phyloP scores from a whole-genome alignment of 37 sponge, comb jelly and placozoan species.

The Aplysina aerophoba region DNA sequence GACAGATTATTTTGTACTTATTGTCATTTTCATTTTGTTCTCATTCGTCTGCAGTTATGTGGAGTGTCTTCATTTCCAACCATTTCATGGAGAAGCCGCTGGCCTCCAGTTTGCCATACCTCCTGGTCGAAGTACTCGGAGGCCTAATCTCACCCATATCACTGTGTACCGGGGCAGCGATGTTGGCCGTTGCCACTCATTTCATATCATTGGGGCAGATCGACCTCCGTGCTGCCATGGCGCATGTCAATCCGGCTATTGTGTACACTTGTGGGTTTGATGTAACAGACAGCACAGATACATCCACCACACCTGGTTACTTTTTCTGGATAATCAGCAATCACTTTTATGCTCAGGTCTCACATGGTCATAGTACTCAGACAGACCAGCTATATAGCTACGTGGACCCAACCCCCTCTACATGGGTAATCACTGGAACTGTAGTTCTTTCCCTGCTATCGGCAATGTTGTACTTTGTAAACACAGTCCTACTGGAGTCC shows the following conservation, averaged over 20 bases:
- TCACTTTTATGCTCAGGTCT: neutral
- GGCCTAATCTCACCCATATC: neutral
- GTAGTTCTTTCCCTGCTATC: neutral
- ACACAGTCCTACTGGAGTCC: neutral
- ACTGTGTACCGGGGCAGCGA: neutral
- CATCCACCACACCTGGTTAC: neutral
- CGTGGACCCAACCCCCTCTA: neutral
- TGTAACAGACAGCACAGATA: neutral
- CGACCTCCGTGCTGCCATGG: neutral
- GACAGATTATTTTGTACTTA: neutral
- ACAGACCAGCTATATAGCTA: neutral
- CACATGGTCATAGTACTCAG: neutral
- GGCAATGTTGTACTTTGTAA: neutral
- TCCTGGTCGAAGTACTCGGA: neutral
- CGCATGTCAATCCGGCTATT: neutral
- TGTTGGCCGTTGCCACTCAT: neutral
- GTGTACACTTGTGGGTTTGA: neutral
- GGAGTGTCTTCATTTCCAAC: neutral
- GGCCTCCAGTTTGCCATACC: neutral
- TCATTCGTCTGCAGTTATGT: neutral
- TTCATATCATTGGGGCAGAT: neutral
- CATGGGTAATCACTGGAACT: neutral
- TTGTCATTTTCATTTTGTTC: neutral
- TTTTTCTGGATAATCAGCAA: neutral
- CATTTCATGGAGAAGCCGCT: neutral